Evolutionary conservation across 2,113 vertebrate species (phyloP), one percentile per base, ranked within the genome.

Genomic region (Embiotoca jacksoni): DNA sequence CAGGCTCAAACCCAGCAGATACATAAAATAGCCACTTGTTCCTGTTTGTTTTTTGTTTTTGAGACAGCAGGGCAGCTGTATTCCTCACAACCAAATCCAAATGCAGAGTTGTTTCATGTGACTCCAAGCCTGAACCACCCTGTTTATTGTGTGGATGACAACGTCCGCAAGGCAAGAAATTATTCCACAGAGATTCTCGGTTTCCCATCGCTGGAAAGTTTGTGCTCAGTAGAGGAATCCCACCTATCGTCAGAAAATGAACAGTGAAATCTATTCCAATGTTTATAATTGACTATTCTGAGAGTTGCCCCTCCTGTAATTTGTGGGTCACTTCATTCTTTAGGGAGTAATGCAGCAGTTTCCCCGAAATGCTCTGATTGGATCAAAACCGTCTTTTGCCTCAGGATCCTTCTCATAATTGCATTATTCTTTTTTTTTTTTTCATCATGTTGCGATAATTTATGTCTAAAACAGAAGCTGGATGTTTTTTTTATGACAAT

Each of bases 191-290:
- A 35, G 52, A 39, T 53, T 41, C 7, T 5, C 50, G 55, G 31
- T 57, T 70, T 44, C 1, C 2, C 33, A 36, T 3, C 23, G 39
- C 4, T 36, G 16, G 65, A 66, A 63, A 16, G 23, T 35, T 14
- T 54, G 23, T 11, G 47, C 32, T 49, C 46, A 35, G 32, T 57
- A 67, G 5, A 23, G 4, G 31, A 23, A 32, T 49, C 13, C 1
- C 60, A 62, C 47, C 3, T n/a, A 60, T 63, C 10, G 58, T 47
- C n/a, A 82, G 39, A 65, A 49, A 56, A 46, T 60, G 39, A 44
- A 33, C 1, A 2, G 9, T 39, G 16, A 31, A 68, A 16, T 49
- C 14, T 1, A 2, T 32, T 4, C 52, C 35, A 57, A 64, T 11
- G 50, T 36, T 9, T 3, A 8, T 54, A 72, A 66, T 7, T 58